Evolutionary conservation across 2,888 invertebrate species (phyloP).

Genomic region (Masnerella sp.): DNA sequence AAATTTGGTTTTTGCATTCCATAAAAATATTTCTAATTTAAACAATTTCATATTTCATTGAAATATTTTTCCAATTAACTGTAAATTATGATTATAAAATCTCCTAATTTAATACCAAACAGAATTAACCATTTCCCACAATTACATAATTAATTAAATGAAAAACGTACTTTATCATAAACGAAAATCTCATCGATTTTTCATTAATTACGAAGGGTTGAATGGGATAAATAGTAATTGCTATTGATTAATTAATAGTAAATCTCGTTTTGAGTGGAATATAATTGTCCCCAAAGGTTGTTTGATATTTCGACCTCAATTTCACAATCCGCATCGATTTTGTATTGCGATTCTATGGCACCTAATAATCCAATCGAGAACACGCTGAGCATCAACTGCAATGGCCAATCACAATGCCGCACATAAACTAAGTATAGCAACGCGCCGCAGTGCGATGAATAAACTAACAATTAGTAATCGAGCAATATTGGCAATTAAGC

Average conservation of each 20-base stretch:
- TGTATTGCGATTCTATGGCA: not conserved
- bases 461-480: slow-evolving; percentile 51
- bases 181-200: too few relatives aligned
- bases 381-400: not conserved
- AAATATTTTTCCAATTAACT: too few relatives aligned
- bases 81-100: too few relatives aligned
- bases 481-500: slow-evolving; percentile 44
- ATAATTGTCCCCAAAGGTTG: too few relatives aligned
- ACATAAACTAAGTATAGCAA: slow-evolving; percentile 24
- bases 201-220: too few relatives aligned
- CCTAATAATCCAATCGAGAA: slow-evolving; percentile 24
- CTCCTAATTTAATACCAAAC: not conserved
- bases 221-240: too few relatives aligned
- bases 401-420: slow-evolving; percentile 25
- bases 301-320: not conserved
- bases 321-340: not conserved
- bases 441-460: slow-evolving; percentile 32
- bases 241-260: too few relatives aligned
- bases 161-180: too few relatives aligned
- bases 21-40: too few relatives aligned
- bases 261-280: too few relatives aligned
- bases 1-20: too few relatives aligned
- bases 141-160: not conserved
- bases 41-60: too few relatives aligned
- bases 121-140: not conserved